phyloP scores from a whole-genome alignment of 2,113 vertebrate species.

The Poeciliopsis retropinna region DNA sequence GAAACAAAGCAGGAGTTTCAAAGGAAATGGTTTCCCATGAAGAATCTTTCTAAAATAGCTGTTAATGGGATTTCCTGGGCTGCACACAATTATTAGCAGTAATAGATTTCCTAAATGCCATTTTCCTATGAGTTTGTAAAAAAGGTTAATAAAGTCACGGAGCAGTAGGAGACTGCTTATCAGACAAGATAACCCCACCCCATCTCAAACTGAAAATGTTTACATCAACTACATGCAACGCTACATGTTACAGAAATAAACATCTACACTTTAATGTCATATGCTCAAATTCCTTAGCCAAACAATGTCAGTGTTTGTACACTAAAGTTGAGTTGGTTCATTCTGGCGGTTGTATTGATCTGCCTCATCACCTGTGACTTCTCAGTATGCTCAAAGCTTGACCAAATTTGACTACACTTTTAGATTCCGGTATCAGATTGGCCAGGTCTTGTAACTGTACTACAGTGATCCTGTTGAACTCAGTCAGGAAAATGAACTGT shows the following conservation, averaged over 20 bases:
- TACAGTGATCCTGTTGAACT: neutral
- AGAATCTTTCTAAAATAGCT: conserved; percentile 39
- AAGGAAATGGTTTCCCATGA: neutral
- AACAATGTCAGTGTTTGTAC: neutral
- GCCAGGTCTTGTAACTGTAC: neutral
- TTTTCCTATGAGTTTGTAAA: no score
- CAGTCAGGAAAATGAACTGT: neutral
- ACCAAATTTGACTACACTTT: no score
- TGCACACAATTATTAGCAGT: conserved; percentile 12
- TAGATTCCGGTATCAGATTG: no score
- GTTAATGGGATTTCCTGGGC: conserved; percentile 47
- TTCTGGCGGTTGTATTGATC: no score
- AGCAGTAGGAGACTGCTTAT: no score
- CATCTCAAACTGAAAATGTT: neutral
- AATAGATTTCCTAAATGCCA: no score
- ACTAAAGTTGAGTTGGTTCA: neutral
- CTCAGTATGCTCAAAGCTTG: no score
- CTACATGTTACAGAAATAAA: neutral
- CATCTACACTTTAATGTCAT: neutral
- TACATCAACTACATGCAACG: neutral
- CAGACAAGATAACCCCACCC: no score
- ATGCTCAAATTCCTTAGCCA: neutral
- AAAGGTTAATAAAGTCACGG: no score
- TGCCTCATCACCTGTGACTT: no score
- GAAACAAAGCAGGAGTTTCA: conserved; percentile 3